Conservation (phyloP, 1,140 invertebrate species). For the Aphelenchoides fujianensis region DNA sequence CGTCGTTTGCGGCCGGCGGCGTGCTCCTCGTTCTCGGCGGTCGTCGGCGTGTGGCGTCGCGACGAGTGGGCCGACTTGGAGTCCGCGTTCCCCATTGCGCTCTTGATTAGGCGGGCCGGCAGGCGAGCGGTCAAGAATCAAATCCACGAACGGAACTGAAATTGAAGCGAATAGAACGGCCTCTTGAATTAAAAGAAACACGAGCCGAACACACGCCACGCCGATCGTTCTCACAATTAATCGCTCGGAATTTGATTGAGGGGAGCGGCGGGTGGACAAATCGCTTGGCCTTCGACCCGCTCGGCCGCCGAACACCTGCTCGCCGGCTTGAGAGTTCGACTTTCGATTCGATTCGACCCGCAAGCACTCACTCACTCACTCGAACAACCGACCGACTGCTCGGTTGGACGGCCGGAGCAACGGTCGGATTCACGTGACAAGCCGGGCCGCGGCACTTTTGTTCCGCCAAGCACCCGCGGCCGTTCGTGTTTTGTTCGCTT, state of each 20-base stretch:
- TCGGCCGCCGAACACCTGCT: neutral
- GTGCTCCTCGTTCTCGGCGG: too few species aligned
- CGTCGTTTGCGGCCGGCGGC: neutral
- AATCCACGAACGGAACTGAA: neutral
- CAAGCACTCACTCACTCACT: too few species aligned
- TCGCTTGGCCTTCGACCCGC: neutral
- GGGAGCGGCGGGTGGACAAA: neutral
- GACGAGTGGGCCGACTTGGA: neutral
- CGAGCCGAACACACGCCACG: neutral
- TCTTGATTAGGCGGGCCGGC: neutral
- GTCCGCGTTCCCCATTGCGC: slow-evolving; percentile 12
- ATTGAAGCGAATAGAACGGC: neutral
- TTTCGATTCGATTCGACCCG: too few species aligned
- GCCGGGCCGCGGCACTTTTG: neutral
- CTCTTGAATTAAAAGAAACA: neutral
- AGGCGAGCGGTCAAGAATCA: neutral
- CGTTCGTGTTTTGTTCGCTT: neutral
- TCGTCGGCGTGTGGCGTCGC: neutral
- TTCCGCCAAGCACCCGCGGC: neutral
- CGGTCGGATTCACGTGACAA: slow-evolving; percentile 1
- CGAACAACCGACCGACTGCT: too few species aligned
- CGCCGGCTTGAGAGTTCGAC: too few species aligned
- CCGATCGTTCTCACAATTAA: neutral
- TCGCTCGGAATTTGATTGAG: neutral
- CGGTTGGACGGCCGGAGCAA: too few species aligned